Conservation (phyloP, 2,113 vertebrate genomes). For the Ophiodon elongatus region DNA sequence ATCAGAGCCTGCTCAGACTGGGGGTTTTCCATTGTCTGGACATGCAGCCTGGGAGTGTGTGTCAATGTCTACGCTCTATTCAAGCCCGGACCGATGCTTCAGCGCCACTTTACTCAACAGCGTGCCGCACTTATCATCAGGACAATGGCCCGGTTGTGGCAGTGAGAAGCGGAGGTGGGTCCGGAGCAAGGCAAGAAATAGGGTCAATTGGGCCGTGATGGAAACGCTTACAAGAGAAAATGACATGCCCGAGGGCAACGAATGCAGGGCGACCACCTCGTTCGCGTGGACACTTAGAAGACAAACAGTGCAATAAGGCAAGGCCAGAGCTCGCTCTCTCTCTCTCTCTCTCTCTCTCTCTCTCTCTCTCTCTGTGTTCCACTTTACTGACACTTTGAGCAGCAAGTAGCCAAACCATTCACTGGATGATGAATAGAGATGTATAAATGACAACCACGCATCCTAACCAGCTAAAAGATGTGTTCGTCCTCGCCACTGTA, state of each 20-base stretch:
- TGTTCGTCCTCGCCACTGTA: not conserved
- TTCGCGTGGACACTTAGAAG: conserved; percentile 45
- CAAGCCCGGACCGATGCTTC: conserved; percentile 60
- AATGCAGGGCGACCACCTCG: conserved; percentile 56
- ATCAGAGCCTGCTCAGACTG: conserved; percentile 63
- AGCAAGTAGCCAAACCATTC: conserved; percentile 19
- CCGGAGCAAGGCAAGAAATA: conserved; percentile 48
- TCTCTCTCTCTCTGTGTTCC: conserved; percentile 13
- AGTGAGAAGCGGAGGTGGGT: conserved; percentile 47
- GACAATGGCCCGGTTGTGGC: conserved; percentile 59
- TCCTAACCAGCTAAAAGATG: not conserved
- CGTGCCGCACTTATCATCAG: conserved; percentile 76
- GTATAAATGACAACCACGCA: conserved; percentile 3
- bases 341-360: not conserved
- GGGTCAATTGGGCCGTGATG: conserved; percentile 64
- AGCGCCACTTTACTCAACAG: conserved; percentile 70
- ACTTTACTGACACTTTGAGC: conserved; percentile 21
- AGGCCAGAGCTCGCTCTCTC: conserved; percentile 14
- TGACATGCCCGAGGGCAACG: conserved; percentile 56
- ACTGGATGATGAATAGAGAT: conserved; percentile 15
- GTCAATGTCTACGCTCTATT: conserved; percentile 59
- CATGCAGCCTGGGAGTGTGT: conserved; percentile 47
- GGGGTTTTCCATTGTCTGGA: conserved; percentile 59
- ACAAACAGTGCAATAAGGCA: conserved; percentile 57
- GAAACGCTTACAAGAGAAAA: conserved; percentile 65